phyloP scores from a whole-genome alignment of 30 jellyfish, hydroid and myxozoan species.

The Chrysaora quinquecirrha region DNA sequence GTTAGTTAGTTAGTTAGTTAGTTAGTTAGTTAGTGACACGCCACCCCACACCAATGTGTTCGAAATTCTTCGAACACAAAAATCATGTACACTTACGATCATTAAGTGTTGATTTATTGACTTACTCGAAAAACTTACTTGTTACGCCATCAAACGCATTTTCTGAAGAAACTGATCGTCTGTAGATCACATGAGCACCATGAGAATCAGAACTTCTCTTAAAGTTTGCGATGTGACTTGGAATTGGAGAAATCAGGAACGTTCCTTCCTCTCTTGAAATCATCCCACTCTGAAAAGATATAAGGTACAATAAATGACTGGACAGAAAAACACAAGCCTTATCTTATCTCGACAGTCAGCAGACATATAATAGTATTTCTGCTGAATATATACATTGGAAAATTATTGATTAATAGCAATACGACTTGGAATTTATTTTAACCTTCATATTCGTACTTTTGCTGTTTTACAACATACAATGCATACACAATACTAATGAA shows the following conservation, averaged over 20 bases:
- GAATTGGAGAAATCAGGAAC: slow-evolving; percentile 9
- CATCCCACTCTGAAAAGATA: slow-evolving; percentile 20
- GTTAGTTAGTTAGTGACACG: too few relatives aligned
- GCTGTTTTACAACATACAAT: too few relatives aligned
- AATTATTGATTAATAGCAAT: not conserved
- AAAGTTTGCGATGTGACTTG: not conserved
- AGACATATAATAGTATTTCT: not conserved
- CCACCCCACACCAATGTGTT: too few relatives aligned
- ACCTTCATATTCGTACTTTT: too few relatives aligned
- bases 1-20: too few relatives aligned
- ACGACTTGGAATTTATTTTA: not conserved
- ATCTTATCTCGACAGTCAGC: too few relatives aligned
- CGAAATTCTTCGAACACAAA: too few relatives aligned
- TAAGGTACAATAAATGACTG: not conserved
- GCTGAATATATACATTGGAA: not conserved
- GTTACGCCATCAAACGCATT: not conserved
- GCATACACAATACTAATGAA: too few relatives aligned
- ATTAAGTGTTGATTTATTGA: too few relatives aligned
- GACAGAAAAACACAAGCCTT: not conserved
- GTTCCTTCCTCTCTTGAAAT: not conserved
- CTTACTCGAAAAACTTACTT: too few relatives aligned
- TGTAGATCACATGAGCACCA: slow-evolving; percentile 36
- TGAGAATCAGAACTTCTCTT: not conserved
- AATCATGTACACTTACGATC: too few relatives aligned
- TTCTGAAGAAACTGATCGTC: not conserved